A percentile compares a stretch with the other conserved stretches of the same genome.
Conservation (phyloP, 1,140 invertebrate genomes). For the Halesus radiatus region DNA sequence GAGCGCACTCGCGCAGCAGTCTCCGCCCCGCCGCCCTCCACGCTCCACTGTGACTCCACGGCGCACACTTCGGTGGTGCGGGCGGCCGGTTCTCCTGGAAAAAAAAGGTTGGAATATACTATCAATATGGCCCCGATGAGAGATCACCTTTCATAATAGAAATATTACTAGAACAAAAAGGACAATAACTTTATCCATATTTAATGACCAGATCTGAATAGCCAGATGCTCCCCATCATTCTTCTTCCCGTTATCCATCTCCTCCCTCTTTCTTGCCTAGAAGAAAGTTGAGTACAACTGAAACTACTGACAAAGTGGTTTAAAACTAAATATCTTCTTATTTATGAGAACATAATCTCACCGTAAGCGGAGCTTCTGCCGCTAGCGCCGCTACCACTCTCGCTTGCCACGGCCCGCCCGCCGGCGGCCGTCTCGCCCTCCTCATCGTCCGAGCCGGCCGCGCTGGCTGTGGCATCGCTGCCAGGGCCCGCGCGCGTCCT, state of each 20-base stretch:
- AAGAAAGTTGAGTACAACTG: too few species aligned
- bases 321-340: too few species aligned
- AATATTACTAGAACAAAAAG: too few species aligned
- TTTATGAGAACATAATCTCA: slow-evolving; percentile 61
- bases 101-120: too few species aligned
- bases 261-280: too few species aligned
- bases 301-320: too few species aligned
- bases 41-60: slow-evolving; percentile 28
- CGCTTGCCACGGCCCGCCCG: slow-evolving; percentile 76
- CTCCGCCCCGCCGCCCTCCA: slow-evolving; percentile 64
- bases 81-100: slow-evolving; percentile 12
- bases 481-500: slow-evolving; percentile 58
- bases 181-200: too few species aligned
- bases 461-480: slow-evolving; percentile 63
- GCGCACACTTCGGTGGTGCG: slow-evolving; percentile 4
- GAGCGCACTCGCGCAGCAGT: slow-evolving; percentile 72
- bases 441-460: slow-evolving; percentile 91
- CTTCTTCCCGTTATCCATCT: too few species aligned
- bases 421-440: slow-evolving; percentile 72
- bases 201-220: too few species aligned
- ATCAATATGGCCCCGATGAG: too few species aligned
- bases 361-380: slow-evolving; percentile 92
- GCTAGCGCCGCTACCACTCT: slow-evolving; percentile 89
- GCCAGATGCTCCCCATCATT: too few species aligned
- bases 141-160: too few species aligned